Percentiles rank a stretch among this genome's conserved stretches.
Evolutionary conservation across 2,797 vertebrate genomes (phyloP).

Genomic region (Neomorphus geoffroyi): DNA sequence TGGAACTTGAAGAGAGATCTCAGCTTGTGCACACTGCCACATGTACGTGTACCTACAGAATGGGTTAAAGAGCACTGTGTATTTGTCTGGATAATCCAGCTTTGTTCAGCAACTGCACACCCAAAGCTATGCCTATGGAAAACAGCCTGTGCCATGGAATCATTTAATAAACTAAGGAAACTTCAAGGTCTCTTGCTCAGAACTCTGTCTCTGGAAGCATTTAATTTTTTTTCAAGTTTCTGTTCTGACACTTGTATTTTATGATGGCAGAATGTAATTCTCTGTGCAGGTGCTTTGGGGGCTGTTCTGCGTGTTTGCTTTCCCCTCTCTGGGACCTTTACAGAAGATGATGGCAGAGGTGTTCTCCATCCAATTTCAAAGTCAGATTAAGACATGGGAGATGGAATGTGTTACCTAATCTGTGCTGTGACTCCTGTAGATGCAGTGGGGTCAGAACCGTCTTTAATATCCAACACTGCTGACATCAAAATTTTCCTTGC

Average conservation of each 20-base stretch:
- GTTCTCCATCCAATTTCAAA: background rate
- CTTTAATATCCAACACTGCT: background rate
- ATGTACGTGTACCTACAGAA: background rate
- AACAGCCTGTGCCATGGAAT: background rate
- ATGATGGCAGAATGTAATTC: background rate
- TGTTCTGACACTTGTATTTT: background rate
- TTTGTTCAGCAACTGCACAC: background rate
- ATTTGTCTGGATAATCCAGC: background rate
- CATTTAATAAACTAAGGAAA: constrained; percentile 51
- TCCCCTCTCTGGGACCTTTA: background rate
- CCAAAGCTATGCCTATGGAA: constrained; percentile 14
- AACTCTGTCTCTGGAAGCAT: constrained; percentile 42
- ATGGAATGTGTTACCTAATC: background rate
- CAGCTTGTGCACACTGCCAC: background rate
- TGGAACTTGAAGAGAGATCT: background rate
- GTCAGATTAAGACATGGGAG: background rate
- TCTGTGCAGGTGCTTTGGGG: background rate
- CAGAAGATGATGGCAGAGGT: background rate
- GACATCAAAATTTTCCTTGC: background rate
- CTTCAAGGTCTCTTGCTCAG: background rate
- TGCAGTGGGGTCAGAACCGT: background rate
- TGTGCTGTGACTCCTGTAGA: background rate
- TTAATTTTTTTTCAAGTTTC: constrained; percentile 19
- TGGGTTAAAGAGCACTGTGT: background rate
- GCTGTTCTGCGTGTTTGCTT: background rate